phyloP scores from a whole-genome alignment of 2,113 vertebrate species.

The Galeopterus variegatus region DNA sequence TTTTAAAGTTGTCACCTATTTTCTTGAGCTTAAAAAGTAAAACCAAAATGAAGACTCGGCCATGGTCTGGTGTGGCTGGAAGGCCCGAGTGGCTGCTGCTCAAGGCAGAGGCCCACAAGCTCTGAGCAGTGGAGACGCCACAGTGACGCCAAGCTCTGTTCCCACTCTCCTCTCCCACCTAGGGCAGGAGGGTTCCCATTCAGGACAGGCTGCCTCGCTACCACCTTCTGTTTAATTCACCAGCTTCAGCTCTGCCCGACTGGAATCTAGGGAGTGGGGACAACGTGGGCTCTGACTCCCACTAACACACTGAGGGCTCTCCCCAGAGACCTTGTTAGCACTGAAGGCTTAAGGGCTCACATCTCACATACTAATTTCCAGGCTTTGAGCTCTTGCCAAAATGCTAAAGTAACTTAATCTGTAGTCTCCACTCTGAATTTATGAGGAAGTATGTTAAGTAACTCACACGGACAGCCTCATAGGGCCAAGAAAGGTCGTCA shows the following conservation, averaged over 20 bases:
- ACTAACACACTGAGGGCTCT: background rate
- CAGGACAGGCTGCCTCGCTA: background rate
- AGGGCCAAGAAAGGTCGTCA: background rate
- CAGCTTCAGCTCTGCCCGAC: background rate
- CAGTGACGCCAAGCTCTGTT: background rate
- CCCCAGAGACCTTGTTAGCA: accelerated
- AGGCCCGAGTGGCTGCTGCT: background rate
- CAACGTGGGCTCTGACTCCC: background rate
- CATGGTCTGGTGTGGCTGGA: background rate
- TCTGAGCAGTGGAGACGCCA: background rate
- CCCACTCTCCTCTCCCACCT: background rate
- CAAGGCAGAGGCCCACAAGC: too few relatives aligned
- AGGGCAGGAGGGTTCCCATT: background rate
- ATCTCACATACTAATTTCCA: background rate
- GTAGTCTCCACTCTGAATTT: background rate
- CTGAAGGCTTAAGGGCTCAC: background rate
- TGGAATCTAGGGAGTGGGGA: too few relatives aligned
- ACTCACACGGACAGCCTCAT: background rate
- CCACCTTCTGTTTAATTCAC: background rate
- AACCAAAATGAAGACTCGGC: background rate
- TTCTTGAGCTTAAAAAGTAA: background rate
- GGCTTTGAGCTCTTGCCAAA: background rate
- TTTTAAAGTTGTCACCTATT: background rate
- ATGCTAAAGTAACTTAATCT: background rate
- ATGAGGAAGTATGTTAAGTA: background rate